Base-by-base conservation (phyloP, 2,113 vertebrate species). In the Crotophaga sulcirostris region DNA sequence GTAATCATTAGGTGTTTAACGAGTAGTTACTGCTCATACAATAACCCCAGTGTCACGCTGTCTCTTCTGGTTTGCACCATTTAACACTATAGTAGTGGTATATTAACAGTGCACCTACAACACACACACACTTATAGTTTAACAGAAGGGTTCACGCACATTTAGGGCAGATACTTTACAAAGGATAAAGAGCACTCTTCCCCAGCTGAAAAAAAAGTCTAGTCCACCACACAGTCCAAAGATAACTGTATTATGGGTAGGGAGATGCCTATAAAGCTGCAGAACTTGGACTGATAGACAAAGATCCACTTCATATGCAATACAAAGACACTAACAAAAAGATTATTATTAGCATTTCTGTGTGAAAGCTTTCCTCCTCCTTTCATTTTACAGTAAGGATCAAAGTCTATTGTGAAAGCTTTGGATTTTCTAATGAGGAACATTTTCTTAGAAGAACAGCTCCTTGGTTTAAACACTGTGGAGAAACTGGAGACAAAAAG, bases 351-450 rank as follows among this genome's bases (percentile, higher is more conserved):
- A 84, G 59, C 93, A 77, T 73, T 92, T 94, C 4, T 7, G 80
- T 80, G 67, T 77, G 49, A 92, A 94, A 76, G 79, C 72, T 89
- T 93, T 90, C 55, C 75, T 76, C 82, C 74, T 78, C 87, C 80
- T 90, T 90, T 60, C 59, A 77, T 85, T 89, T 90, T 77, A 89
- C 38, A 66, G 64, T 54, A 74, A 86, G 59, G 76, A 96, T 89
- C 80, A 81, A 89, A 81, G 83, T 74, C 89, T 91, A 34, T 45
- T 81, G 68, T 81, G 59, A 94, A 92, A 87, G 76, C 45, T 83
- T 68, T 52, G 49, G 19, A 86, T 92, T 86, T 92, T 80, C 59
- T 56, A 95, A 70, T 60, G 90, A 52, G 34, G 36, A 96, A 74
- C 15, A 16, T 66, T 77, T 91, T 68, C 56, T 51, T 62, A 62